phyloP scores from a whole-genome alignment of 1,140 invertebrate genomes.

The Mercenaria mercenaria region DNA sequence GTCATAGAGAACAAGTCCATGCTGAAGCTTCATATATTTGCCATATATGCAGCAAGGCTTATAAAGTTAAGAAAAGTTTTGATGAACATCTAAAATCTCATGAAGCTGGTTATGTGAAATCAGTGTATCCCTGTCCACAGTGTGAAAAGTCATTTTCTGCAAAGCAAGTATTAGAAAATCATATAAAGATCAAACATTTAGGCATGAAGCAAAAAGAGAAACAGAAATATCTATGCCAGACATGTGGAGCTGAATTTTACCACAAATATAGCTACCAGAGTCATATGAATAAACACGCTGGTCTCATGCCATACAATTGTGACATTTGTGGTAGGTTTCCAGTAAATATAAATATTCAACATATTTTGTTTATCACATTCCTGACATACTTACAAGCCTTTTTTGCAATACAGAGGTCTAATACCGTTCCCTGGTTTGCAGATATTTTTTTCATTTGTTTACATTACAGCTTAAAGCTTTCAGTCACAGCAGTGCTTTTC shows the following conservation, averaged over 20 bases:
- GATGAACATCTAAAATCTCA: conserved; percentile 77
- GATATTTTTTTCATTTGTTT: too few species aligned
- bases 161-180: conserved; percentile 78
- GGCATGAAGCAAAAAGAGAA: conserved; percentile 73
- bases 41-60: conserved; percentile 80
- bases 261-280: conserved; percentile 80
- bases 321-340: conserved; percentile 75
- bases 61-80: conserved; percentile 74
- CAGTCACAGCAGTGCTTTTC: too few species aligned
- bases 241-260: conserved; percentile 82
- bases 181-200: conserved; percentile 80
- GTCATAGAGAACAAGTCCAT: conserved; percentile 72
- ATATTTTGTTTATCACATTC: background rate
- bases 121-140: conserved; percentile 74
- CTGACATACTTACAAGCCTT: background rate
- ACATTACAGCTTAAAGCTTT: too few species aligned
- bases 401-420: too few species aligned
- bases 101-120: conserved; percentile 76
- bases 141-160: conserved; percentile 78
- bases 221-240: conserved; percentile 78
- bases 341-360: background rate
- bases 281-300: conserved; percentile 83
- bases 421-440: too few species aligned
- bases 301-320: conserved; percentile 80
- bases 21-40: conserved; percentile 74